Percentiles rank a stretch among this genome's conserved stretches.
These are phyloP conservation scores for Planiliza haematocheilus DNA, from an alignment of 2,113 vertebrate genomes.

Conservation along the genomic window DNA sequence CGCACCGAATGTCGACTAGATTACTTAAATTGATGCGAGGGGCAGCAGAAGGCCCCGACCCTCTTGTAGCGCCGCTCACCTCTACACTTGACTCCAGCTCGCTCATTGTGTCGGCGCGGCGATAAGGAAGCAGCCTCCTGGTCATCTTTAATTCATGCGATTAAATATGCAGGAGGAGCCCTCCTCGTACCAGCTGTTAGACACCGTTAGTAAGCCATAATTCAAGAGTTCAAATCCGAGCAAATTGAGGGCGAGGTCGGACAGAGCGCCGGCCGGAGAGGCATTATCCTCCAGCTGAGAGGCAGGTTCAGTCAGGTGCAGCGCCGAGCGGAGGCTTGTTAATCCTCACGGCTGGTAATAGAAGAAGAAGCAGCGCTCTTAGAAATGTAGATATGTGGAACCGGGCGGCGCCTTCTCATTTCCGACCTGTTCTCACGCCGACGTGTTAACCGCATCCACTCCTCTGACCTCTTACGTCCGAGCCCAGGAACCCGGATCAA, in stretches of 20 bases:
- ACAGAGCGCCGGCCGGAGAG: constrained; percentile 62
- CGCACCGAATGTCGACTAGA: neutral
- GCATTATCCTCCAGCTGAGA: constrained; percentile 69
- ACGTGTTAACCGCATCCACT: neutral
- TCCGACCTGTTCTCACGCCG: constrained; percentile 2
- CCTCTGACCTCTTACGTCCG: neutral
- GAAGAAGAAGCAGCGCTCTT: constrained; percentile 61
- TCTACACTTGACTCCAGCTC: constrained; percentile 59
- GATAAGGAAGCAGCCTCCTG: constrained; percentile 64
- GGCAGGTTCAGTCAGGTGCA: constrained; percentile 77
- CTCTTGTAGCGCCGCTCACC: constrained; percentile 63
- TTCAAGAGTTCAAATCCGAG: constrained; percentile 75
- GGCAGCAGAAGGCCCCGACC: constrained; percentile 50
- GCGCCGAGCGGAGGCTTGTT: constrained; percentile 50
- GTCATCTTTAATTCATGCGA: constrained; percentile 80
- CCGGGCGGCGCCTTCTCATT: constrained; percentile 3
- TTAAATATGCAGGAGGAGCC: constrained; percentile 78
- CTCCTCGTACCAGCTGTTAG: constrained; percentile 78
- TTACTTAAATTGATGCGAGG: constrained; percentile 46
- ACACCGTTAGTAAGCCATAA: constrained; percentile 73
- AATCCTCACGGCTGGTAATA: constrained; percentile 63
- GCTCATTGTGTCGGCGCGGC: constrained; percentile 59
- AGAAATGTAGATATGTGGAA: constrained; percentile 28
- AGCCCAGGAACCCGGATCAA: too few relatives aligned
- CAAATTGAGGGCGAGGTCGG: constrained; percentile 76